Percentiles rank a stretch among this genome's conserved stretches.
Evolutionary conservation across 2,888 invertebrate species (phyloP).

Genomic region (Boloria selene): DNA sequence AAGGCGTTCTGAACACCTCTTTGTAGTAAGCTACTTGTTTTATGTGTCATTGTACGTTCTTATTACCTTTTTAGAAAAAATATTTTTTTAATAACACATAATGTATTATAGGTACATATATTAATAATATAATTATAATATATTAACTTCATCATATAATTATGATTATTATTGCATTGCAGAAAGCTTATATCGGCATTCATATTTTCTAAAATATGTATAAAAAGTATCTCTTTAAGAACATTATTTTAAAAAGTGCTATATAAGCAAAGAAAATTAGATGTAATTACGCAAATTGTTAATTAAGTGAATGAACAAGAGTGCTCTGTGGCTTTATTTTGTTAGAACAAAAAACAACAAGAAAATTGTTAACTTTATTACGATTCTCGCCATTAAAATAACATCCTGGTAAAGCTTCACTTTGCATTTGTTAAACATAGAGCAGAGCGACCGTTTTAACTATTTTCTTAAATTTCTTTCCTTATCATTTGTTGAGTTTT

Average conservation of each 20-base stretch:
- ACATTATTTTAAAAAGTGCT: background rate
- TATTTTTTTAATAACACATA: too few relatives aligned
- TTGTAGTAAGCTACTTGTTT: too few relatives aligned
- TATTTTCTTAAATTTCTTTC: slow-evolving; percentile 10
- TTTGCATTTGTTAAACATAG: slow-evolving; percentile 19
- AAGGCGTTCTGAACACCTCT: too few relatives aligned
- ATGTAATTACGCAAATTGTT: slow-evolving; percentile 14
- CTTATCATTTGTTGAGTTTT: slow-evolving; percentile 3
- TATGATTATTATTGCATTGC: too few relatives aligned
- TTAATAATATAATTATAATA: too few relatives aligned
- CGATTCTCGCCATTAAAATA: slow-evolving; percentile 11
- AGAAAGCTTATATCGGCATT: too few relatives aligned
- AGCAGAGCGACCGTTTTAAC: slow-evolving; percentile 4
- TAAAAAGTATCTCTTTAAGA: background rate
- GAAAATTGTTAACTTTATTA: slow-evolving; percentile 11
- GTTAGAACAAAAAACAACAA: slow-evolving; percentile 13
- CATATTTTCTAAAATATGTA: background rate
- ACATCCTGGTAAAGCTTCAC: slow-evolving; percentile 9
- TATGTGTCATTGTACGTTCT: too few relatives aligned
- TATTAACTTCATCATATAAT: too few relatives aligned
- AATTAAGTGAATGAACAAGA: slow-evolving; percentile 15
- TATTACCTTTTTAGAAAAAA: too few relatives aligned
- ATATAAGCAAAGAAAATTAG: background rate
- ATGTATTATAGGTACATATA: too few relatives aligned
- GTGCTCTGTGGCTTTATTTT: slow-evolving; percentile 1